These are phyloP conservation scores for Riptortus pedestris DNA, from an alignment of 1,140 invertebrate species.

Conservation along the genomic window DNA sequence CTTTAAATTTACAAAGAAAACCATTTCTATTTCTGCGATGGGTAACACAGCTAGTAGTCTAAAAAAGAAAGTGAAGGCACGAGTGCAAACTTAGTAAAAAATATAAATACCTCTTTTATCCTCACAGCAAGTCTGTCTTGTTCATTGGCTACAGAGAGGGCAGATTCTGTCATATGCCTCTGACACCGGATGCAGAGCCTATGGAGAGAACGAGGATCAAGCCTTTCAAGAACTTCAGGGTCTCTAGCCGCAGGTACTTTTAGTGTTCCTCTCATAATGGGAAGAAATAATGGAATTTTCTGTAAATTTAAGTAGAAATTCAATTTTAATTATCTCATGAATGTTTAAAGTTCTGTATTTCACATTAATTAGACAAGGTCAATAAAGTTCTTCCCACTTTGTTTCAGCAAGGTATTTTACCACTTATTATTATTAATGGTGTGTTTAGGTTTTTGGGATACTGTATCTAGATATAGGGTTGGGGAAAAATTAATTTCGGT, in stretches of 20 bases:
- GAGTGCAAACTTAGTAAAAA: too few relatives aligned
- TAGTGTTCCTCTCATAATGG: conserved; percentile 80
- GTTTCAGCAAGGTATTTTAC: background rate
- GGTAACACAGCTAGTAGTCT: too few relatives aligned
- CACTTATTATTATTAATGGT: too few relatives aligned
- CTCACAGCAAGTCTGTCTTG: conserved; percentile 58
- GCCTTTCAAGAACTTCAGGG: conserved; percentile 74
- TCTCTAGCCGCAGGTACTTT: conserved; percentile 76
- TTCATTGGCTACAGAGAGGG: conserved; percentile 58
- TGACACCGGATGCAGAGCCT: conserved; percentile 59
- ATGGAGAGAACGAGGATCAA: conserved; percentile 51
- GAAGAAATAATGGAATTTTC: conserved; percentile 81
- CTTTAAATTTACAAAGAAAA: too few relatives aligned
- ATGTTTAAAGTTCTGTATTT: background rate
- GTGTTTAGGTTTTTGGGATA: too few relatives aligned
- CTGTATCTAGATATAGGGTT: too few relatives aligned
- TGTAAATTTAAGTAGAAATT: too few relatives aligned
- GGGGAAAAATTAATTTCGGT: too few relatives aligned
- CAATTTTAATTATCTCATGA: background rate
- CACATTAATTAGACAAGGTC: background rate
- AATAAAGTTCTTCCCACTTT: background rate
- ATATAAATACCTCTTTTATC: conserved; percentile 68
- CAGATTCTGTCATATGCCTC: conserved; percentile 59
- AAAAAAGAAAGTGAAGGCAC: too few relatives aligned
- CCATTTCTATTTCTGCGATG: too few relatives aligned